Percentiles rank a stretch among this genome's conserved stretches.
phyloP scores from a whole-genome alignment of 2,888 invertebrate genomes.

The Blomia tropicalis region DNA sequence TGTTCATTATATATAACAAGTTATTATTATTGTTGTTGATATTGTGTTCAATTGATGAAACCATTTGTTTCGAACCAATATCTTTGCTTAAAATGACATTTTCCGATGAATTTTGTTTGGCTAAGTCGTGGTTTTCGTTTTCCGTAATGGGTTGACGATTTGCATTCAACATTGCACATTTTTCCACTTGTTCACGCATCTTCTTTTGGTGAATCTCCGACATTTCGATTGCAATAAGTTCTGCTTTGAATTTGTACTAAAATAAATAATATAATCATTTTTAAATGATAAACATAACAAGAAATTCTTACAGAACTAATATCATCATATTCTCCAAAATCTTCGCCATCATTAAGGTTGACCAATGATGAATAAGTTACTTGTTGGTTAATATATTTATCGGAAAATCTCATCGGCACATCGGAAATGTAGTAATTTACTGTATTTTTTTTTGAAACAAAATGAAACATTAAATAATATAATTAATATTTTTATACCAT shows the following conservation, averaged over 20 bases:
- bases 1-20: constrained; percentile 6
- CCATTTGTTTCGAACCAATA: too few species aligned
- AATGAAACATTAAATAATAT: background rate
- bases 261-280: background rate
- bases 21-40: background rate
- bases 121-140: background rate
- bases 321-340: background rate
- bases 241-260: constrained; percentile 23
- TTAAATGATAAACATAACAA: background rate
- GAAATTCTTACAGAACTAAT: background rate
- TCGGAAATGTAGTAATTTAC: constrained; percentile 19
- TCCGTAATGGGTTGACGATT: background rate
- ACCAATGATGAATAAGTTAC: background rate
- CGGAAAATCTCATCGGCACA: constrained; percentile 23
- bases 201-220: constrained; percentile 13
- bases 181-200: background rate
- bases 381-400: constrained; percentile 12
- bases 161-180: background rate
- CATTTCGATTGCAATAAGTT: constrained; percentile 19
- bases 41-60: background rate
- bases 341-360: background rate
- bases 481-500: background rate
- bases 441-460: background rate
- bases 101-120: background rate
- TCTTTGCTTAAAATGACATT: too few species aligned